Conservation (phyloP, 2,113 vertebrate species). For the Amia ocellicauda region DNA sequence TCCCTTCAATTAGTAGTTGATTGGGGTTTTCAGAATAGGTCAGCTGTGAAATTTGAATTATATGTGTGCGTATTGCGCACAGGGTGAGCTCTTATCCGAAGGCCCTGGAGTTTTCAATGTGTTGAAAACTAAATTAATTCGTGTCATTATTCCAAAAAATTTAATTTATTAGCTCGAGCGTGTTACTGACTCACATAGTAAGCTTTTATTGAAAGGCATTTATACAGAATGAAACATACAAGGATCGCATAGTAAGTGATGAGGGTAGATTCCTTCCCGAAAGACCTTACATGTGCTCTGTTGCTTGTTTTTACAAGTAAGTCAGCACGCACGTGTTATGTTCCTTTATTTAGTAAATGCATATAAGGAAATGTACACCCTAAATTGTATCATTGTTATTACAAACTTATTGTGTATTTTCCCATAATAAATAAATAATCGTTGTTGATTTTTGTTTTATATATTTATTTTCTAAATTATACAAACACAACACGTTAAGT, state of each 20-base stretch:
- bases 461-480: no score
- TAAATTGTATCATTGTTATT: no score
- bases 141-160: conserved; percentile 16
- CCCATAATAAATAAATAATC: no score
- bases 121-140: conserved; percentile 48
- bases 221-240: background rate
- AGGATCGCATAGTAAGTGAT: no score
- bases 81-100: conserved; percentile 73
- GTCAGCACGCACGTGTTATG: background rate
- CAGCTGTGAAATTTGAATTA: conserved; percentile 99
- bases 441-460: no score
- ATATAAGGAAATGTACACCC: no score
- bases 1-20: conserved; percentile 71
- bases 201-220: background rate
- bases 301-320: background rate
- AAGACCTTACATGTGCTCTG: no score
- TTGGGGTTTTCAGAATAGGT: conserved; percentile 98
- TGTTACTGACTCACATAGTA: conserved; percentile 4
- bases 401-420: no score
- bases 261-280: no score
- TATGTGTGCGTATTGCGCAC: conserved; percentile 82
- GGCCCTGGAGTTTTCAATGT: conserved; percentile 66
- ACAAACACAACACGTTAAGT: no score
- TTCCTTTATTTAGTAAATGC: no score
- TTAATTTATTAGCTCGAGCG: conserved; percentile 11